phyloP scores from a whole-genome alignment of 2,113 vertebrate genomes.

The Eudyptes chrysolophus region DNA sequence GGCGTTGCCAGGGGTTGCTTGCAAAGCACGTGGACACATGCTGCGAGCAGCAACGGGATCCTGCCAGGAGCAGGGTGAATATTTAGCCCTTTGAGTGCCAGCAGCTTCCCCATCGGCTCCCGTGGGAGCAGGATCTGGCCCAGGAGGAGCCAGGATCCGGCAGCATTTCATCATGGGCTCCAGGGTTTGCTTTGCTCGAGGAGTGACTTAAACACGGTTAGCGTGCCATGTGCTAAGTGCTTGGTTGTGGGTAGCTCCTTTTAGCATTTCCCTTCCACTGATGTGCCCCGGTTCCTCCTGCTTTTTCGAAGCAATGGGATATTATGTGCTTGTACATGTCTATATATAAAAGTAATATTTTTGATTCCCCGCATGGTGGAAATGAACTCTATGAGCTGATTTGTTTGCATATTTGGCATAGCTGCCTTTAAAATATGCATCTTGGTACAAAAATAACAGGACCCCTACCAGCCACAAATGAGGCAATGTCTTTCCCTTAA shows the following conservation, averaged over 20 bases:
- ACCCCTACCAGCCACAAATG: slow-evolving; percentile 17
- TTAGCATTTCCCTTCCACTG: background rate
- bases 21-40: accelerated
- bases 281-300: background rate
- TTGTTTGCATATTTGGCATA: slow-evolving; percentile 28
- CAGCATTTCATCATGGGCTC: background rate
- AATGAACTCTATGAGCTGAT: slow-evolving; percentile 22
- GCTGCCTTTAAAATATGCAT: background rate
- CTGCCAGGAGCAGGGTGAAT: background rate
- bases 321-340: background rate
- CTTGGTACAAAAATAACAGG: slow-evolving; percentile 28
- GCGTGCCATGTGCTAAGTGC: accelerated
- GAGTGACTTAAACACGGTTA: background rate
- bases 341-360: background rate
- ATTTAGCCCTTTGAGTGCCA: background rate
- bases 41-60: accelerated
- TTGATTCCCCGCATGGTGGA: background rate
- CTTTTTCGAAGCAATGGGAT: background rate
- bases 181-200: background rate
- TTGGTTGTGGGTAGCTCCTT: background rate
- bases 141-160: background rate
- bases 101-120: background rate
- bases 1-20: background rate
- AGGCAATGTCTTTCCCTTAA: background rate
- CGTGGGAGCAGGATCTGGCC: background rate